Percentiles rank a stretch among this genome's conserved stretches.
Evolutionary conservation across 2,888 invertebrate genomes (phyloP).

Genomic region (Notodonta ziczac): DNA sequence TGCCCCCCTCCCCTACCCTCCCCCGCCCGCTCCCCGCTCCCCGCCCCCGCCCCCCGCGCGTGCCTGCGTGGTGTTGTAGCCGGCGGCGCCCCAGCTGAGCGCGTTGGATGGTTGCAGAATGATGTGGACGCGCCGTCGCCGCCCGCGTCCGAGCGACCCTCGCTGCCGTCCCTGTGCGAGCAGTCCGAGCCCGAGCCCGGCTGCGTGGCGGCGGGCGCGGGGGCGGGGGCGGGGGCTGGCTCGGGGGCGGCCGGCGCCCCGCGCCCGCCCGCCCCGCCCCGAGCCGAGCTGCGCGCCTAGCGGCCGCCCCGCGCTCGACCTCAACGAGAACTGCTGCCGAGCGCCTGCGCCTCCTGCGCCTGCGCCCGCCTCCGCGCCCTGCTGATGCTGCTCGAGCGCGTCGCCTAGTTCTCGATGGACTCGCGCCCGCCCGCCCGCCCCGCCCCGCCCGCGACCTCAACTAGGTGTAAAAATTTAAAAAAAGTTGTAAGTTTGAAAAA

Average conservation of each 20-base stretch:
- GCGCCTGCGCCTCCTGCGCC: constrained; percentile 16
- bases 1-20: constrained; percentile 44
- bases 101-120: constrained; percentile 83
- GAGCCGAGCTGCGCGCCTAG: constrained; percentile 41
- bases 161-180: constrained; percentile 58
- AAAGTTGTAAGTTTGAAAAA: constrained; percentile 26
- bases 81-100: constrained; percentile 75
- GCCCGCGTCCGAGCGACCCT: constrained; percentile 66
- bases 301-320: constrained; percentile 24
- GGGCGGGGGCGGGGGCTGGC: constrained; percentile 21
- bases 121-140: constrained; percentile 82
- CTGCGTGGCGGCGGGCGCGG: constrained; percentile 17
- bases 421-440: too few species aligned
- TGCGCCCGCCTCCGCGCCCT: constrained; percentile 24
- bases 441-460: constrained; percentile 7
- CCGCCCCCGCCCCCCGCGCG: constrained; percentile 34
- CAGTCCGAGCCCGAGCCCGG: constrained; percentile 29
- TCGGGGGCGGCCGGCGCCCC: constrained; percentile 21
- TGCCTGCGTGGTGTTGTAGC: constrained; percentile 61
- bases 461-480: constrained; percentile 20
- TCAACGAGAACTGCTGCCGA: constrained; percentile 10
- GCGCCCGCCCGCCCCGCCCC: constrained; percentile 16
- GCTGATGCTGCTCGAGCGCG: constrained; percentile 23
- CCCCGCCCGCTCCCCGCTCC: constrained; percentile 32
- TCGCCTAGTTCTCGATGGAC: too few species aligned